Evolutionary conservation across 2,113 vertebrate genomes (phyloP).

Genomic region (Crotalus helleri): DNA sequence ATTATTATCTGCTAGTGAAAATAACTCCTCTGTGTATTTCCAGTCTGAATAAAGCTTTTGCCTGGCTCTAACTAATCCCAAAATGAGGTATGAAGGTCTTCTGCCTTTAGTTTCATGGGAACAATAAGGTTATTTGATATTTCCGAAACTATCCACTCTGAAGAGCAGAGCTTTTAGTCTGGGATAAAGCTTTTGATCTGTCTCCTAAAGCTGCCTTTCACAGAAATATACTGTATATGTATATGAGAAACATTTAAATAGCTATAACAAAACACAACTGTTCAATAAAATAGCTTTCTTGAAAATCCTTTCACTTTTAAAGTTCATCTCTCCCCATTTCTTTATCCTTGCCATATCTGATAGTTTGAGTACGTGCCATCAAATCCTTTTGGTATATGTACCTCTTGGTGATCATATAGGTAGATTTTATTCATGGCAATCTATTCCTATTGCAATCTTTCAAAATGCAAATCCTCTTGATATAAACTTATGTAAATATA

Average conservation of each 20-base stretch:
- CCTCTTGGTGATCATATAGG: neutral
- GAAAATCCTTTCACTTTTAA: constrained; percentile 32
- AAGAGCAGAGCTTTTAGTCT: neutral
- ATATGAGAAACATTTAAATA: constrained; percentile 32
- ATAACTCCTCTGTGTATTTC: neutral
- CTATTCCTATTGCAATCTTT: neutral
- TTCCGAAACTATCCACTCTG: constrained; percentile 15
- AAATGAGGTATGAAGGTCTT: neutral
- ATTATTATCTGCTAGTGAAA: neutral
- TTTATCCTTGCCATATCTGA: neutral
- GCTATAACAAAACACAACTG: constrained; percentile 52
- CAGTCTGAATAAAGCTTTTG: neutral
- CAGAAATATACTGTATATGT: constrained; percentile 30
- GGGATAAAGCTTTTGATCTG: constrained; percentile 26
- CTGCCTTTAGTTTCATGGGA: neutral
- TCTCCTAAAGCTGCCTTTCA: constrained; percentile 17
- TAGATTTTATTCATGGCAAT: neutral
- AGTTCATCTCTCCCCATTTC: neutral
- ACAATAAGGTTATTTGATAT: neutral
- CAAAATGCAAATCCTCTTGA: neutral
- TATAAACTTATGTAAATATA: neutral
- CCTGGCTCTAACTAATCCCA: neutral
- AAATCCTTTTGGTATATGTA: neutral
- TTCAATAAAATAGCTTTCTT: constrained; percentile 51
- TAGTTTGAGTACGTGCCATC: neutral